Conservation (phyloP, 2,888 invertebrate genomes). For the Trichopria drosophilae region DNA sequence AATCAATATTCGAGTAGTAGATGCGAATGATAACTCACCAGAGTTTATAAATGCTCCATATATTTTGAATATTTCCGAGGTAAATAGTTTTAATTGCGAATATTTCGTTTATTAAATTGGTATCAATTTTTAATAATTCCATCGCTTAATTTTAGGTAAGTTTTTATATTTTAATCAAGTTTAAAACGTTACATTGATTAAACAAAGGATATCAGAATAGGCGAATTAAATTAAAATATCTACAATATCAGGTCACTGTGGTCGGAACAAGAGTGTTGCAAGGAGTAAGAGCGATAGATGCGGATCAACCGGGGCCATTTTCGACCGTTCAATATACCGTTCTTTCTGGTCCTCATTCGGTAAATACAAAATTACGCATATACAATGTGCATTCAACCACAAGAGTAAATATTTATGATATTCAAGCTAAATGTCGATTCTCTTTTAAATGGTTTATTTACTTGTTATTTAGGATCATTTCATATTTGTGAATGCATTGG, state of each 20-base stretch:
- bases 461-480: constrained; percentile 70
- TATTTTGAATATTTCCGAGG: constrained; percentile 81
- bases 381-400: not conserved
- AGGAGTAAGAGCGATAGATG: constrained; percentile 77
- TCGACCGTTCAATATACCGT: constrained; percentile 84
- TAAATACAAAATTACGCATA: constrained; percentile 47
- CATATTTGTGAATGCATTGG: constrained; percentile 81
- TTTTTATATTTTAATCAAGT: no score
- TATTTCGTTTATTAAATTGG: not conserved
- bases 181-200: no score
- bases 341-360: constrained; percentile 75
- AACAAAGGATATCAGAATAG: not conserved
- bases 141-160: no score
- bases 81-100: constrained; percentile 59
- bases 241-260: constrained; percentile 59
- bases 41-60: constrained; percentile 81
- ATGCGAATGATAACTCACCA: constrained; percentile 90
- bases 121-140: constrained; percentile 1
- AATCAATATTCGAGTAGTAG: constrained; percentile 82
- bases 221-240: constrained; percentile 1
- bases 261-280: constrained; percentile 71
- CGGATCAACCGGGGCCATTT: constrained; percentile 86
- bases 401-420: constrained; percentile 1
- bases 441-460: constrained; percentile 1
- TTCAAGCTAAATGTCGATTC: constrained; percentile 8